phyloP scores from a whole-genome alignment of 1,140 invertebrate species.

The Steinernema feltiae region DNA sequence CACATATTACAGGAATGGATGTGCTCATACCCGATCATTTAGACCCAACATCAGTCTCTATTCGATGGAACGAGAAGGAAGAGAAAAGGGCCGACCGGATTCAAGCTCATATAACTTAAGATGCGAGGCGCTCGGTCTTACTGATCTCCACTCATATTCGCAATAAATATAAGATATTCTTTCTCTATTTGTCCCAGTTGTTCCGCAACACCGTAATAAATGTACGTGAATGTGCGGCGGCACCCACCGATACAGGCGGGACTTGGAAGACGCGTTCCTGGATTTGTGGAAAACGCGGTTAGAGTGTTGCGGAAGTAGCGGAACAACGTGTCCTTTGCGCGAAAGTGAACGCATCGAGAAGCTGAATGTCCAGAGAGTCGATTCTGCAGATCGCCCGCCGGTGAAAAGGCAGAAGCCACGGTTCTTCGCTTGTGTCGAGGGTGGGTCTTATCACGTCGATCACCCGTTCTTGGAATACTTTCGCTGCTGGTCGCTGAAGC shows the following conservation, averaged over 20 bases:
- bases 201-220: no score
- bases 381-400: background rate
- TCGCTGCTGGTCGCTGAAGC: background rate
- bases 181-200: no score
- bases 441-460: background rate
- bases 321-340: constrained; percentile 13
- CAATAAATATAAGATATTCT: no score
- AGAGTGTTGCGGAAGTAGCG: background rate
- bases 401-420: background rate
- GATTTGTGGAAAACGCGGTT: background rate
- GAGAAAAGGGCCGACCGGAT: no score
- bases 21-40: no score
- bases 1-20: no score
- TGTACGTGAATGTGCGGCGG: background rate
- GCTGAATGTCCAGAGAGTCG: constrained; percentile 16
- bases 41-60: background rate
- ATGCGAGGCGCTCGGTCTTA: no score
- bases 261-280: constrained; percentile 21
- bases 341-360: constrained; percentile 26
- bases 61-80: no score
- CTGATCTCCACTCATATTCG: no score
- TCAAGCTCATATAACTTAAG: no score
- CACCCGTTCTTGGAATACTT: background rate
- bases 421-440: background rate
- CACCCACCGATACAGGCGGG: constrained; percentile 23